Conservation (phyloP, 2,888 invertebrate species). For the Hypena proboscidalis region DNA sequence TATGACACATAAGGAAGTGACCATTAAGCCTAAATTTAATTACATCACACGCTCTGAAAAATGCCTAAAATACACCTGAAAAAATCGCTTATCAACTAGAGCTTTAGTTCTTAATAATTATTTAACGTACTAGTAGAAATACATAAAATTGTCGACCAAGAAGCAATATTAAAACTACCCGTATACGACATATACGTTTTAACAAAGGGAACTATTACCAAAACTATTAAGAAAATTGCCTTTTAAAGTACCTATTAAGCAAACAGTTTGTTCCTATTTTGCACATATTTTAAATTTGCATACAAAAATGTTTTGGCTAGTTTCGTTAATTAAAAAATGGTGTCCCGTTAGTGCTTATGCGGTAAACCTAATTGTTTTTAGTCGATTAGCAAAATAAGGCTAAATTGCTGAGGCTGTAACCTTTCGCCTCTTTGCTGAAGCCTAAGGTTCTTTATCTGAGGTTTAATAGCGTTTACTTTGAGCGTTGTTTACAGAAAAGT, state of each 20-base stretch:
- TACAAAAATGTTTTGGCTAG: constrained; percentile 16
- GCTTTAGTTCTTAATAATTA: no score
- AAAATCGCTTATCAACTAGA: no score
- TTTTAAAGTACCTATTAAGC: constrained; percentile 27
- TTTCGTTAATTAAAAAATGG: constrained; percentile 39
- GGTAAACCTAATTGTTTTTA: constrained; percentile 22
- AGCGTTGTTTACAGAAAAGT: no score
- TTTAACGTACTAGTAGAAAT: no score
- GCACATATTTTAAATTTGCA: constrained; percentile 16
- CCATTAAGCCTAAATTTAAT: constrained; percentile 6
- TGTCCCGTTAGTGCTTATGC: constrained; percentile 16
- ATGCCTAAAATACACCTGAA: constrained; percentile 33
- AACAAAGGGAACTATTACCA: constrained; percentile 12
- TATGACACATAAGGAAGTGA: no score
- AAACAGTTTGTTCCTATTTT: constrained; percentile 9
- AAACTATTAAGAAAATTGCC: constrained; percentile 22
- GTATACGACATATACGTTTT: constrained; percentile 4
- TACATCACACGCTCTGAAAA: constrained; percentile 19
- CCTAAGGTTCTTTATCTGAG: no score
- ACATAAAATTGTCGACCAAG: constrained; percentile 15
- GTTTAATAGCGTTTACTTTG: no score
- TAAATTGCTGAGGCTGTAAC: constrained; percentile 18
- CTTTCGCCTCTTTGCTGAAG: constrained; percentile 17
- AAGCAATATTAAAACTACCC: constrained; percentile 16
- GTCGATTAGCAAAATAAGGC: constrained; percentile 32